These are phyloP conservation scores for Oplegnathus fasciatus DNA, from an alignment of 2,113 vertebrate species.

Conservation along the genomic window DNA sequence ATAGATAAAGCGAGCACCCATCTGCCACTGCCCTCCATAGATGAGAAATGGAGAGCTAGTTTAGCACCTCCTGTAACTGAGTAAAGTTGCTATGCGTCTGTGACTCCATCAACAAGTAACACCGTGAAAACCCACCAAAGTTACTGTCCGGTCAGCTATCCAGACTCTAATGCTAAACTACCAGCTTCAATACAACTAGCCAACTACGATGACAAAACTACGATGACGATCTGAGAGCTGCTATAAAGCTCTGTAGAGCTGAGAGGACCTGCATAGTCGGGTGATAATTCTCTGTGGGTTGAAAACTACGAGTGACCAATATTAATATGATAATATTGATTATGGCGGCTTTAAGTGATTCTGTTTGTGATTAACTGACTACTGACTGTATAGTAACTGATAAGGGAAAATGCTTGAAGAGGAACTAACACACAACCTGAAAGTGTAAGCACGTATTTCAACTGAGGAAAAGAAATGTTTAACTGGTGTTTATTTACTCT, in stretches of 20 bases:
- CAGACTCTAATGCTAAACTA: background rate
- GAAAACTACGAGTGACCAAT: background rate
- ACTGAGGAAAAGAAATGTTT: background rate
- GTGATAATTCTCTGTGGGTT: background rate
- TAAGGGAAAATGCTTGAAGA: background rate
- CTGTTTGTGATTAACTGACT: background rate
- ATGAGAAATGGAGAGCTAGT: too few relatives aligned
- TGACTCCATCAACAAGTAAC: too few relatives aligned
- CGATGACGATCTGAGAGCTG: background rate
- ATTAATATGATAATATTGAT: background rate
- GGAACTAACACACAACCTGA: background rate
- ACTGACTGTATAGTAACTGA: background rate
- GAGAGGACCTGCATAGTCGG: background rate
- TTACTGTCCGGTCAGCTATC: too few relatives aligned
- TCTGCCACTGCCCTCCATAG: too few relatives aligned
- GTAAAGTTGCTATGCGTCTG: too few relatives aligned
- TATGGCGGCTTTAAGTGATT: constrained; percentile 1
- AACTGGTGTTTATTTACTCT: background rate
- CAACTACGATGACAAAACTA: background rate
- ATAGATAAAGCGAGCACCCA: background rate
- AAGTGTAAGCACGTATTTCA: background rate
- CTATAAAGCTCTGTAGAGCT: background rate
- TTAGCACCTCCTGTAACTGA: too few relatives aligned
- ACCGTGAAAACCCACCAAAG: background rate
- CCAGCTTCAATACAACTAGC: background rate